These are phyloP conservation scores for Leptopilina myrica DNA, from an alignment of 2,888 invertebrate genomes.

Conservation along the genomic window DNA sequence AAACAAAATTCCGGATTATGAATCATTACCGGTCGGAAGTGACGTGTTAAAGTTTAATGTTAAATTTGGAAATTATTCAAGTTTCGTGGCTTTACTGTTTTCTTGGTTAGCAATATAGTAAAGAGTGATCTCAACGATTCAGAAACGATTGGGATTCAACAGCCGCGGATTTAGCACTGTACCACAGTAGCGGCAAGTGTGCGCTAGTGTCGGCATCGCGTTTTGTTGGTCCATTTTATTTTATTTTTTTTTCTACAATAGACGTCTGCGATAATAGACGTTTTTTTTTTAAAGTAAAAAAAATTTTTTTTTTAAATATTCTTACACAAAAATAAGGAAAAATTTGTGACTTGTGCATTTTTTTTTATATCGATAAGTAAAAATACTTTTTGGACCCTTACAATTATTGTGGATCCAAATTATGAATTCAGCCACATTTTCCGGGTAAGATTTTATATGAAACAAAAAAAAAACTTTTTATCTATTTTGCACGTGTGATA, in stretches of 20 bases:
- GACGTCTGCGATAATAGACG: constrained; percentile 17
- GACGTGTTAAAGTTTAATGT: too few relatives aligned
- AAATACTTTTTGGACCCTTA: neutral
- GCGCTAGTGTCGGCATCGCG: constrained; percentile 70
- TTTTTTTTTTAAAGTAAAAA: neutral
- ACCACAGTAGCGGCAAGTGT: constrained; percentile 69
- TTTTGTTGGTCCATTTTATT: constrained; percentile 52
- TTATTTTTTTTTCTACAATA: constrained; percentile 39
- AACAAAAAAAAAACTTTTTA: neutral
- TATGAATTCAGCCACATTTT: constrained; percentile 45
- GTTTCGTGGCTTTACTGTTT: constrained; percentile 10
- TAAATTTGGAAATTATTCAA: too few relatives aligned
- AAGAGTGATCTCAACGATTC: constrained; percentile 23
- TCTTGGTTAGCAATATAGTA: constrained; percentile 3
- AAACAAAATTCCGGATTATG: too few relatives aligned
- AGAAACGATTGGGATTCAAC: constrained; percentile 15
- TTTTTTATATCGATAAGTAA: neutral
- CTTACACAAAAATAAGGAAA: constrained; percentile 37
- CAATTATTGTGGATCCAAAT: constrained; percentile 4
- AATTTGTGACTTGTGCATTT: neutral
- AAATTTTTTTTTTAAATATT: neutral
- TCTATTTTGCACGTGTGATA: too few relatives aligned
- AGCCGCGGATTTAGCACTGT: constrained; percentile 46
- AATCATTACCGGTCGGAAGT: too few relatives aligned
- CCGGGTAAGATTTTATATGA: constrained; percentile 33